Evolutionary conservation across 2,113 vertebrate genomes (phyloP), one percentile per base, ranked within the genome.

Genomic region (Trematomus loennbergii): DNA sequence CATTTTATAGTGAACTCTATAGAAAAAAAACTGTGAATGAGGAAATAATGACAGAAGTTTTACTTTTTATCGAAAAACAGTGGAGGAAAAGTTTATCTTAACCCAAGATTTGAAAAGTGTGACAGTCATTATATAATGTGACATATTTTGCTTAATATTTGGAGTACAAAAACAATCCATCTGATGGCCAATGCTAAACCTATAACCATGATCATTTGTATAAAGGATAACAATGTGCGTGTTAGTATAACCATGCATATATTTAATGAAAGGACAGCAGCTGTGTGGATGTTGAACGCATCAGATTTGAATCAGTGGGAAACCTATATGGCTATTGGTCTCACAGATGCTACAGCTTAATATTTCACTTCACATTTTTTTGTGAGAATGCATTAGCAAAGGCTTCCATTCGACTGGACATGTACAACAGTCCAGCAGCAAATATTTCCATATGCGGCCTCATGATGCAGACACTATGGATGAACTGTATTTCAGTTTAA

Each of bases 401-500:
- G 29, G 55, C 36, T 53, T 20, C 5, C 2, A 60, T 40, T 46
- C 9, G 53, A 68, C n/a, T 29, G 29, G 33, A 45, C n/a, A 10
- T 18, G 59, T 54, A n/a, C 36, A 81, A 59, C n/a, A 25, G 33
- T 71, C 20, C 40, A 75, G 33, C 0, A 54, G 43, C 40, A 59
- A 50, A 50, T 48, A 5, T 36, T 36, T 84, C 57, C 54, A 65
- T 67, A 69, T 66, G 40, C 60, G 67, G 55, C 50, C 61, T 72
- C 61, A 76, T 50, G 40, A 80, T 52, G 55, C 74, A 81, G 67
- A 81, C 18, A 25, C 36, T 46, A 40, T 62, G 64, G 55, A 36
- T 46, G 22, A 40, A 48, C 22, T 59, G 5, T 73, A 46, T 62
- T 46, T 46, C 11, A 1, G 69, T 88, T 89, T 84, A 78, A 80